phyloP scores from a whole-genome alignment of 37 sponge, comb jelly and placozoan species.

The Spongia lamella region DNA sequence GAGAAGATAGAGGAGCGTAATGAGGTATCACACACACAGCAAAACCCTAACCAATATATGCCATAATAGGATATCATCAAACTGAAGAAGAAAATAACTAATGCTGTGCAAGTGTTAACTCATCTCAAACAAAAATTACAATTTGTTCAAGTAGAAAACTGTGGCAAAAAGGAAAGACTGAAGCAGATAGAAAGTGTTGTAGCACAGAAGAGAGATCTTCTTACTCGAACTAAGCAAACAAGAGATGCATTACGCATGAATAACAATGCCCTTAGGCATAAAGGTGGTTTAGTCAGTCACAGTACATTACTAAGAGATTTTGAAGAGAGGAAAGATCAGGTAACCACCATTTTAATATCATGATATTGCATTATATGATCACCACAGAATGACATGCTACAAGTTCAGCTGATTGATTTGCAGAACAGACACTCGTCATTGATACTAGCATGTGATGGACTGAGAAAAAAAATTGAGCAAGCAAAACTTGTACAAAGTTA shows the following conservation, averaged over 20 bases:
- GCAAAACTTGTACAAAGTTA: slow-evolving; percentile 12
- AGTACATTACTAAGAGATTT: slow-evolving; percentile 83
- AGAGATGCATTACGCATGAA: slow-evolving; percentile 85
- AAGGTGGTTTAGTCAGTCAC: slow-evolving; percentile 92
- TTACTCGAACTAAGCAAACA: slow-evolving; percentile 90
- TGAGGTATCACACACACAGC: slow-evolving; percentile 28
- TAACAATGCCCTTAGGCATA: slow-evolving; percentile 70
- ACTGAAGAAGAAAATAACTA: slow-evolving; percentile 87
- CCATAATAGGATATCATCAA: slow-evolving; percentile 71
- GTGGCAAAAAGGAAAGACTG: slow-evolving; percentile 38
- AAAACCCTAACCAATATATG: too few species aligned
- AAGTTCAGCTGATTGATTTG: slow-evolving; percentile 34
- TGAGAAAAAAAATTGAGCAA: slow-evolving; percentile 64
- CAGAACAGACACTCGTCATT: slow-evolving; percentile 59
- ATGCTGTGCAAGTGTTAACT: slow-evolving; percentile 94
- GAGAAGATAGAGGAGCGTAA: slow-evolving; percentile 98
- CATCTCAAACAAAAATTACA: slow-evolving; percentile 98
- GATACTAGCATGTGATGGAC: slow-evolving; percentile 46
- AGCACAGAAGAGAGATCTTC: slow-evolving; percentile 83
- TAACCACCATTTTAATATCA: background rate
- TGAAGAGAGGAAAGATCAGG: slow-evolving; percentile 80
- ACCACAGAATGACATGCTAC: slow-evolving; percentile 33
- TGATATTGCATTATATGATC: too few species aligned
- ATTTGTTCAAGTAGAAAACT: slow-evolving; percentile 90
- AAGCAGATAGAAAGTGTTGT: slow-evolving; percentile 53